These are phyloP conservation scores for Napeogenes sylphis DNA, from an alignment of 2,888 invertebrate genomes.

Conservation along the genomic window DNA sequence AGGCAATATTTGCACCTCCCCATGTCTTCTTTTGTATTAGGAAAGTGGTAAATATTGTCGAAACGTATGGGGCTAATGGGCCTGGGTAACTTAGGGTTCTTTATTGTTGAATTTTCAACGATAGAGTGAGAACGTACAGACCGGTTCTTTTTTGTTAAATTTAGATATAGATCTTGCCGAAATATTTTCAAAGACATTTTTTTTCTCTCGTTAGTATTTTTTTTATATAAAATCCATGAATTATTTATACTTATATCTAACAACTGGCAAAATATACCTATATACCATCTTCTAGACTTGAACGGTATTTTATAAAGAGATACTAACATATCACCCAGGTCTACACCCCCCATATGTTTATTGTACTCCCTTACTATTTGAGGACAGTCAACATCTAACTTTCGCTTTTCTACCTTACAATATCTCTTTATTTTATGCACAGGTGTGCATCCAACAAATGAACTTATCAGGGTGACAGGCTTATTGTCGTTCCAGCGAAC, in stretches of 20 bases:
- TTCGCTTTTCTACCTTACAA: conserved; percentile 31
- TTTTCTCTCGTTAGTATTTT: conserved; percentile 19
- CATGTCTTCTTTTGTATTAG: conserved; percentile 25
- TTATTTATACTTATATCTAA: conserved; percentile 31
- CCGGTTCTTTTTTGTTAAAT: conserved; percentile 23
- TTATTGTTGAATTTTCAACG: conserved; percentile 23
- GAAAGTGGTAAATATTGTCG: conserved; percentile 28
- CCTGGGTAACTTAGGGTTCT: conserved; percentile 21
- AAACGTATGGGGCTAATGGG: conserved; percentile 26
- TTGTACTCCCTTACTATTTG: conserved; percentile 36
- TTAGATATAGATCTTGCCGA: conserved; percentile 23
- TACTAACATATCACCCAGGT: conserved; percentile 33
- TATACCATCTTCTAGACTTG: conserved; percentile 37
- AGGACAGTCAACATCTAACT: conserved; percentile 35
- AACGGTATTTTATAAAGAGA: conserved; percentile 30
- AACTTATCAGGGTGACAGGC: conserved; percentile 34
- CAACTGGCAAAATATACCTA: conserved; percentile 34
- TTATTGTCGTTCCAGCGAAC: conserved; percentile 37
- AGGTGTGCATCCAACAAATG: conserved; percentile 34
- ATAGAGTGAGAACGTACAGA: conserved; percentile 19
- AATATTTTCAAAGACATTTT: conserved; percentile 23
- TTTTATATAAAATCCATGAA: conserved; percentile 28
- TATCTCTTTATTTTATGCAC: conserved; percentile 32
- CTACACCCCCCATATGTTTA: conserved; percentile 38
- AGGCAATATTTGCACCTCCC: conserved; percentile 22